Conservation (phyloP, 2,113 vertebrate genomes). For the Paralichthys olivaceus region DNA sequence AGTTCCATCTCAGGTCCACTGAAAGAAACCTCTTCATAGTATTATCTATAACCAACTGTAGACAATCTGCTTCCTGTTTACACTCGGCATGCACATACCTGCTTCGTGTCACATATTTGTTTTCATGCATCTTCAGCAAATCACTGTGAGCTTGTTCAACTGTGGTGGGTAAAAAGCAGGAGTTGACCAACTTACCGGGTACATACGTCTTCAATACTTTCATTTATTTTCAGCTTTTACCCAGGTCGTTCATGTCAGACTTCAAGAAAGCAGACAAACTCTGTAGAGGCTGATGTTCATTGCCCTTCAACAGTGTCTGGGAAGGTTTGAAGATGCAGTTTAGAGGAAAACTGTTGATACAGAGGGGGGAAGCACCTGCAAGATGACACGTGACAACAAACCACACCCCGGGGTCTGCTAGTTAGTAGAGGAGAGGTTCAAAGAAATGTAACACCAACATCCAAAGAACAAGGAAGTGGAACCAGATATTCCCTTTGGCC, state of each 20-base stretch:
- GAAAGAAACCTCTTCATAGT: too few relatives aligned
- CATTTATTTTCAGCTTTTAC: too few relatives aligned
- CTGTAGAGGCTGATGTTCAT: constrained; percentile 32
- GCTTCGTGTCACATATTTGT: too few relatives aligned
- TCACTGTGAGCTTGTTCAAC: too few relatives aligned
- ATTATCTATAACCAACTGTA: too few relatives aligned
- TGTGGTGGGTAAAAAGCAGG: too few relatives aligned
- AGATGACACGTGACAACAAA: constrained; percentile 20
- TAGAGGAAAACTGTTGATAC: constrained; percentile 33
- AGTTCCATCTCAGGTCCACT: too few relatives aligned
- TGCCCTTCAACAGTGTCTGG: constrained; percentile 15
- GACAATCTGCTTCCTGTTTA: too few relatives aligned
- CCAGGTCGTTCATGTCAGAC: background rate
- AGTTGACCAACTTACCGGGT: too few relatives aligned
- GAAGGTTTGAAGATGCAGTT: constrained; percentile 4
- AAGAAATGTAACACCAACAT: constrained; percentile 3
- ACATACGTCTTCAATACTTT: too few relatives aligned
- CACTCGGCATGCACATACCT: too few relatives aligned
- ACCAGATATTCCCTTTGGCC: constrained; percentile 1
- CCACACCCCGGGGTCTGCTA: constrained; percentile 11
- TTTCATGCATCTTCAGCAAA: too few relatives aligned
- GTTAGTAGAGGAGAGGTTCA: background rate
- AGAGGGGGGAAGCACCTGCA: constrained; percentile 8
- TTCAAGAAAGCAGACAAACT: constrained; percentile 5
- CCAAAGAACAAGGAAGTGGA: constrained; percentile 1